These are phyloP conservation scores for Melanotaenia parkinsoni DNA, from an alignment of 2,797 vertebrate species.

Conservation along the genomic window DNA sequence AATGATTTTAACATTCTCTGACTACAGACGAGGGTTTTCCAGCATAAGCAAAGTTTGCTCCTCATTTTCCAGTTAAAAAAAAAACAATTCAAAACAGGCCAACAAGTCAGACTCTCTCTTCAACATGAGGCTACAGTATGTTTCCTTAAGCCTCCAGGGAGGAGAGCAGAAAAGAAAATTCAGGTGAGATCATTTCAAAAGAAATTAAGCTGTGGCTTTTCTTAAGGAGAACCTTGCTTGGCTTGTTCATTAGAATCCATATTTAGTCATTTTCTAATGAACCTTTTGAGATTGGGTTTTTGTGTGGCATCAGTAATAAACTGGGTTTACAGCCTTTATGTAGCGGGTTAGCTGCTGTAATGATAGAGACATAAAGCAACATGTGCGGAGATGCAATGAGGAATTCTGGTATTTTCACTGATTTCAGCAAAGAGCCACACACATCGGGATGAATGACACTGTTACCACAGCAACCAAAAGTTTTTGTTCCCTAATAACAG, in stretches of 20 bases:
- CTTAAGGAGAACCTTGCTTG: constrained; percentile 50
- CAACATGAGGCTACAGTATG: constrained; percentile 5
- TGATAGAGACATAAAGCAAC: constrained; percentile 14
- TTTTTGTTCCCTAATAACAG: neutral
- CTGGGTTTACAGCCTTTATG: constrained; percentile 20
- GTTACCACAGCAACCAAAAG: neutral
- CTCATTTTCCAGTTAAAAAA: neutral
- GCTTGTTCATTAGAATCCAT: constrained; percentile 59
- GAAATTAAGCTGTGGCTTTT: constrained; percentile 19
- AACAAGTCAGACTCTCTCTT: constrained; percentile 2
- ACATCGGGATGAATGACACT: neutral
- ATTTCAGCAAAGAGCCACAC: neutral
- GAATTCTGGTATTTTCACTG: constrained; percentile 7
- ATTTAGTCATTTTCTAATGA: constrained; percentile 12
- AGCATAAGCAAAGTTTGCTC: neutral
- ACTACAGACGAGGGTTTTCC: too few species aligned
- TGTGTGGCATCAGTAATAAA: constrained; percentile 15
- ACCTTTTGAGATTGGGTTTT: constrained; percentile 13
- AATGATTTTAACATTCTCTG: neutral
- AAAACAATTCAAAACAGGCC: neutral
- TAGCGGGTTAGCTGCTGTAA: constrained; percentile 13
- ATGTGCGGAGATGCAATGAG: neutral
- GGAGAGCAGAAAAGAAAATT: constrained; percentile 5
- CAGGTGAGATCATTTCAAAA: constrained; percentile 4
- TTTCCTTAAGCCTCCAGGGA: neutral